Evolutionary conservation across 2,888 invertebrate genomes (phyloP).

Genomic region (Eueremaeus valkanovi): DNA sequence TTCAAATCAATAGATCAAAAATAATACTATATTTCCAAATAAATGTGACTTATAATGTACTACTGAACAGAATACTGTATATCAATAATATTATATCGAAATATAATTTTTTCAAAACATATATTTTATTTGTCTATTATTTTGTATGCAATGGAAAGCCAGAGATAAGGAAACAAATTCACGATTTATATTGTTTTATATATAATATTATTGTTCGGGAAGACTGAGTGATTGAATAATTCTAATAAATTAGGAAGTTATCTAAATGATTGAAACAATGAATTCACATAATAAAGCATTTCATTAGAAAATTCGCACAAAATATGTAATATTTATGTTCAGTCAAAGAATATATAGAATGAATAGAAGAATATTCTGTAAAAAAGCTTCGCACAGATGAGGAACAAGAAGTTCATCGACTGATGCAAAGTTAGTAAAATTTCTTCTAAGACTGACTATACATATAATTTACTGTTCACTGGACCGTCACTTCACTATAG

Average conservation of each 20-base stretch:
- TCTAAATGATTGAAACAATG: not conserved
- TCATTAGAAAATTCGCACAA: not conserved
- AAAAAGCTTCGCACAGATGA: not conserved
- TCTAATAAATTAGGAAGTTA: not conserved
- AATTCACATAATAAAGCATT: not conserved
- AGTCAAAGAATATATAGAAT: no score
- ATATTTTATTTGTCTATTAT: not conserved
- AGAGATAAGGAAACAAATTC: no score
- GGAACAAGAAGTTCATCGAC: not conserved
- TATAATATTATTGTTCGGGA: not conserved
- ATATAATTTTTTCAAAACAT: not conserved
- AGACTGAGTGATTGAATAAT: not conserved
- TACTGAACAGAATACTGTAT: no score
- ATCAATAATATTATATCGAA: no score
- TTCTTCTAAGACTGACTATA: no score
- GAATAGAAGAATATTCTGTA: no score
- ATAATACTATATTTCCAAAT: not conserved
- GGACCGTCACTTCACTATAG: not conserved
- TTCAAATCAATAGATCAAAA: not conserved
- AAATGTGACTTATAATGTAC: not conserved
- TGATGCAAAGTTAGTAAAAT: not conserved
- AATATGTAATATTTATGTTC: not conserved
- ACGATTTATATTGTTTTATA: not conserved
- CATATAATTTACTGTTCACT: constrained; percentile 6
- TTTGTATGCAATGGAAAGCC: no score